Base-by-base conservation (phyloP, 2,888 invertebrate species). In the Dryomyza anilis region DNA sequence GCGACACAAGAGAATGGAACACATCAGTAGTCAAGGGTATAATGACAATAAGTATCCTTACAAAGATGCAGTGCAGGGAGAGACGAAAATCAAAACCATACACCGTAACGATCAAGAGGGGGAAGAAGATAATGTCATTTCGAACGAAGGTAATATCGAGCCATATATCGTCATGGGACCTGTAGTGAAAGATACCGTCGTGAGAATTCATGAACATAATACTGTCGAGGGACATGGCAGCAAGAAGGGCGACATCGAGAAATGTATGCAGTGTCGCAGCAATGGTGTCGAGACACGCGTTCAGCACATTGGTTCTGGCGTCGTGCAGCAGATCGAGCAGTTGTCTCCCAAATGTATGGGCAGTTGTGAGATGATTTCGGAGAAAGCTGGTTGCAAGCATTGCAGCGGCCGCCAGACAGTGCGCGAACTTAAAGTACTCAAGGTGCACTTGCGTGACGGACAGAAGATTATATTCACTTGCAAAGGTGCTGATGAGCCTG, bases 401-500 rank as follows among this genome's bases (percentile, higher is more conserved):
- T 99, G 98, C 81, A 88, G 89, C 79, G 98, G 98, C 14, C 91
- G 91, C 70, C 98, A 97, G 83, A 93, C 94, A 7, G 87, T 93
- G 10, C 88, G 93, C 59, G 95, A 96, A 75, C 89, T 95, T 66
- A 97, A 96, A 84, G 94, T 97, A 71, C 85, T 98, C 2, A 98
- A 98, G 84, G 97, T 98, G 14, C 94, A 96, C 78, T 98, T 98
- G 97, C 87, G 88, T 53, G 96, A 98, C 81, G 96, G 95, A 1
- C 97, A 99, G 82, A 96, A 94, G 85, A 95, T 99, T 69, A 87
- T 91, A 27, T 98, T 98, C 81, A 87, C 87, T 69, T 97, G 97
- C 0, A 97, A 99, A 84, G 98, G 98, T 52, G 96, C 98, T 84
- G 97, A 98, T 81, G 96, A 96, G 79, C 96, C 97, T 0, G 96